phyloP scores from a whole-genome alignment of 2,797 vertebrate species.

The Phoebastria nigripes region DNA sequence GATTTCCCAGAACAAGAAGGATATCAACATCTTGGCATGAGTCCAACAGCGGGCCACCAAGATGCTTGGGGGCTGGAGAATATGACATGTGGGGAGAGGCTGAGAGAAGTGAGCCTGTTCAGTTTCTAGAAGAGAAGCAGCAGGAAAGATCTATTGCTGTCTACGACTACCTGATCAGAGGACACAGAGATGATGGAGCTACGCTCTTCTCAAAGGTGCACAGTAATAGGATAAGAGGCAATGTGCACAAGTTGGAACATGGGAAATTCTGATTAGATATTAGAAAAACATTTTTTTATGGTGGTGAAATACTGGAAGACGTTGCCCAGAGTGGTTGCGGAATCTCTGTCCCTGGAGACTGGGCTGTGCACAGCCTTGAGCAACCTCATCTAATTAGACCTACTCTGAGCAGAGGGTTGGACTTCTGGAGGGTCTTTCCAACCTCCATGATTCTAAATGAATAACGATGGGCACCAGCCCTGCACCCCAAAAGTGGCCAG shows the following conservation, averaged over 20 bases:
- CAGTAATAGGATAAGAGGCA: neutral
- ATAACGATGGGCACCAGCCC: neutral
- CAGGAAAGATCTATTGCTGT: neutral
- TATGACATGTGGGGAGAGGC: neutral
- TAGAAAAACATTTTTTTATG: neutral
- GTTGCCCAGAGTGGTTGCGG: rapidly evolving
- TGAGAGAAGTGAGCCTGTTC: neutral
- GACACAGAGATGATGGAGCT: neutral
- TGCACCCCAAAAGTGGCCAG: neutral
- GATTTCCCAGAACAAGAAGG: neutral
- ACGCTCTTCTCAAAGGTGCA: neutral
- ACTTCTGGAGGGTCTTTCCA: neutral
- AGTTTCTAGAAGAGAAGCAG: neutral
- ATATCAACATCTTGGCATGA: neutral
- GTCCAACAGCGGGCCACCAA: neutral
- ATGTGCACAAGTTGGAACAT: neutral
- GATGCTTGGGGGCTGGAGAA: neutral
- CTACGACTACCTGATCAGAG: neutral
- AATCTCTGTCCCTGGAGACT: neutral
- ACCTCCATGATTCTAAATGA: neutral
- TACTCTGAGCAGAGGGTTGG: neutral
- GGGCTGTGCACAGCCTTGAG: neutral
- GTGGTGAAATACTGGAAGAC: neutral
- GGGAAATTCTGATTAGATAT: neutral
- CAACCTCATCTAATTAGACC: neutral